These are phyloP conservation scores for Pollenia angustigena DNA, from an alignment of 2,888 invertebrate species.

Conservation along the genomic window DNA sequence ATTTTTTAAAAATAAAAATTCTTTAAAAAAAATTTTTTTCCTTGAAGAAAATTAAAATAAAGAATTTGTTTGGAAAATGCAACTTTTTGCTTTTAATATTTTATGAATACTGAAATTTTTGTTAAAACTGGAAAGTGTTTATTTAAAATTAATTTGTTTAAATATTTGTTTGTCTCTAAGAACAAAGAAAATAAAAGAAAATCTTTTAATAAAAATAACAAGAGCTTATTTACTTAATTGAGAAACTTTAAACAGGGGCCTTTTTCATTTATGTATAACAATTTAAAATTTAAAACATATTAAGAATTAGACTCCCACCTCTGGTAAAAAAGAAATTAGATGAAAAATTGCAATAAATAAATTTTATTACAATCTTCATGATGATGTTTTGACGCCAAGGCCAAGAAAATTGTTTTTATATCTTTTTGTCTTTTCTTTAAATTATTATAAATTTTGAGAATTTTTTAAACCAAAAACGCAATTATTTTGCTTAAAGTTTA, in stretches of 20 bases:
- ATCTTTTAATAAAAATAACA: neutral
- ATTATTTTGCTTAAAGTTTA: neutral
- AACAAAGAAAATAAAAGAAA: constrained; percentile 41
- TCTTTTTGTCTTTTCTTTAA: neutral
- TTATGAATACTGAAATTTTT: constrained; percentile 13
- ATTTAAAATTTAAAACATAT: too few species aligned
- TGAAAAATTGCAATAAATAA: neutral
- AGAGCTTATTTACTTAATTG: neutral
- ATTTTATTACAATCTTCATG: neutral
- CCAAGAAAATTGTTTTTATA: constrained; percentile 35
- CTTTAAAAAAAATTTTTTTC: constrained; percentile 14
- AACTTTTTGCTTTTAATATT: neutral
- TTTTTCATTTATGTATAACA: neutral
- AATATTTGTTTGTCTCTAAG: constrained; percentile 19
- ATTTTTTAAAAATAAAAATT: constrained; percentile 3
- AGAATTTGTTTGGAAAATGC: constrained; percentile 1
- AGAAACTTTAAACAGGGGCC: neutral
- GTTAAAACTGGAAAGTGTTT: neutral
- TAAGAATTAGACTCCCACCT: neutral
- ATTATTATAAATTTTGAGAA: neutral
- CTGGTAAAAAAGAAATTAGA: neutral
- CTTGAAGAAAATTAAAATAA: constrained; percentile 25
- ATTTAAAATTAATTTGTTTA: constrained; percentile 1
- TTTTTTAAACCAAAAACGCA: neutral
- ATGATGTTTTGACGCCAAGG: constrained; percentile 39